Conservation (phyloP, 2,888 invertebrate species). For the Epinotia bilunana region DNA sequence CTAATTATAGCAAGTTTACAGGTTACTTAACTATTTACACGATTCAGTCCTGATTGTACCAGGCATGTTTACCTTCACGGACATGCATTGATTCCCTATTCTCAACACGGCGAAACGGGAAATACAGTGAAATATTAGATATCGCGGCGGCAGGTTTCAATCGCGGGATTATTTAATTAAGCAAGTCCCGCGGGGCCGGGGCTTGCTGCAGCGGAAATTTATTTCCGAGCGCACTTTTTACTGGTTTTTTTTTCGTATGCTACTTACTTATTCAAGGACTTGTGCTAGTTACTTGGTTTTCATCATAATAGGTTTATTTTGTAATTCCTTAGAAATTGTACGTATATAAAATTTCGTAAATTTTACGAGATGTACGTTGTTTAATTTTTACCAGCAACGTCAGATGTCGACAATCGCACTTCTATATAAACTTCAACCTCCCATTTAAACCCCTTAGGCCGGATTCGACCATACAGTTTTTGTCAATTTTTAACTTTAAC, state of each 20-base stretch:
- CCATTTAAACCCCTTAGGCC: too few species aligned
- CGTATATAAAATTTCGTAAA: too few species aligned
- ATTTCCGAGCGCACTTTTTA: slow-evolving; percentile 47
- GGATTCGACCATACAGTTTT: too few species aligned
- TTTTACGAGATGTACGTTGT: too few species aligned
- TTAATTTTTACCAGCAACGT: neutral
- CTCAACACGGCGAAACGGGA: slow-evolving; percentile 55
- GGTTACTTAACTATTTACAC: too few species aligned
- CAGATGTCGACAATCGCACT: neutral
- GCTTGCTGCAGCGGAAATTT: slow-evolving; percentile 53
- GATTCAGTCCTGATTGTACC: too few species aligned
- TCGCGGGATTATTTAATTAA: slow-evolving; percentile 77
- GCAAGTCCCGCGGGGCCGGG: slow-evolving; percentile 63
- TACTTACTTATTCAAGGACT: neutral
- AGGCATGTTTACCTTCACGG: slow-evolving; percentile 8
- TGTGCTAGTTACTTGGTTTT: neutral
- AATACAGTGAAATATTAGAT: slow-evolving; percentile 71
- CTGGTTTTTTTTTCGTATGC: slow-evolving; percentile 2
- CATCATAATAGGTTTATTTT: neutral
- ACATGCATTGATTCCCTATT: slow-evolving; percentile 53
- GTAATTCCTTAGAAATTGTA: too few species aligned
- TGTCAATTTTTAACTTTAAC: too few species aligned
- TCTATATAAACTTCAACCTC: too few species aligned
- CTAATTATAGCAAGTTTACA: too few species aligned
- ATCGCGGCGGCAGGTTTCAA: slow-evolving; percentile 72